A percentile compares a stretch with the other conserved stretches of the same genome.
phyloP scores from a whole-genome alignment of 2,888 invertebrate species.

The Dryococelus australis region DNA sequence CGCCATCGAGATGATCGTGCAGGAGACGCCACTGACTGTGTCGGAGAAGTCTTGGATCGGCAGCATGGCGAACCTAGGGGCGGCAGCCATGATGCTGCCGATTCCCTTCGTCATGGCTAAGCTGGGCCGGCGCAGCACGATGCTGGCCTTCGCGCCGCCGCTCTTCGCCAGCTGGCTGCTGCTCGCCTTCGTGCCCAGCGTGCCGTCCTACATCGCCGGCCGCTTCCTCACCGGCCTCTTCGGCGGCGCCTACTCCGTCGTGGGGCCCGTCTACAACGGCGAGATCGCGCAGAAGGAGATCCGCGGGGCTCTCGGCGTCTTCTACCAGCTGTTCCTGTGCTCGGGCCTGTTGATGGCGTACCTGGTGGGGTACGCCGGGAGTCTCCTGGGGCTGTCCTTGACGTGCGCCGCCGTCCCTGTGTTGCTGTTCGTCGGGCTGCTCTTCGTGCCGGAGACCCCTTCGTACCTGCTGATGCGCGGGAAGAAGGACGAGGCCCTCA shows the following conservation, averaged over 20 bases:
- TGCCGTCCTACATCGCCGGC: constrained; percentile 63
- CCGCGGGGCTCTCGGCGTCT: constrained; percentile 84
- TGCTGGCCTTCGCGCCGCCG: background rate
- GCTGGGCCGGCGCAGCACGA: background rate
- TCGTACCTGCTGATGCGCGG: constrained; percentile 57
- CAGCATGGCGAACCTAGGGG: background rate
- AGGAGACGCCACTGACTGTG: background rate
- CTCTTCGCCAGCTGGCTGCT: constrained; percentile 11
- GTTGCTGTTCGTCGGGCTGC: constrained; percentile 72
- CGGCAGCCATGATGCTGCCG: constrained; percentile 1
- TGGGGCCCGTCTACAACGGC: constrained; percentile 83
- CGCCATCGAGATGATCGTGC: background rate
- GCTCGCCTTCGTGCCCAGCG: background rate
- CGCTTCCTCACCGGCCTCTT: constrained; percentile 76
- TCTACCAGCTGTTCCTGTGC: constrained; percentile 86
- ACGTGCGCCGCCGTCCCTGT: constrained; percentile 73
- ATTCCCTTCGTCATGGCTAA: background rate
- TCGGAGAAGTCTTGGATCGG: background rate
- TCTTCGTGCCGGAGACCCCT: constrained; percentile 90
- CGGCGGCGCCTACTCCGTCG: constrained; percentile 63
- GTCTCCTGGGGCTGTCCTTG: constrained; percentile 68
- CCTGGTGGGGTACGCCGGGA: constrained; percentile 67
- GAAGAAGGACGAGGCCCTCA: constrained; percentile 70
- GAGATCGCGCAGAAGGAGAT: constrained; percentile 87
- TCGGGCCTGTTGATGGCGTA: constrained; percentile 83